Conservation (phyloP, 2,888 invertebrate species). For the Brachyptera risi region DNA sequence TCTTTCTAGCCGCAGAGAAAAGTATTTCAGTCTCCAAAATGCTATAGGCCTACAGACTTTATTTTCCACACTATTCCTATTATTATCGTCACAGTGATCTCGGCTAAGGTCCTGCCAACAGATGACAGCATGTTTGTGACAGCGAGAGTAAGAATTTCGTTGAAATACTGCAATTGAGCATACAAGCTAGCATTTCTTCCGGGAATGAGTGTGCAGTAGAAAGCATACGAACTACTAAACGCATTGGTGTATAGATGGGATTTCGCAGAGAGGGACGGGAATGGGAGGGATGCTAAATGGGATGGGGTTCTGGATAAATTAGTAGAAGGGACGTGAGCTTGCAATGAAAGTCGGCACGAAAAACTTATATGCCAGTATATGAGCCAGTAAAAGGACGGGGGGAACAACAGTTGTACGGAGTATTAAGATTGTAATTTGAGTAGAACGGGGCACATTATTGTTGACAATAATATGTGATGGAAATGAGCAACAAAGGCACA, state of each 20-base stretch:
- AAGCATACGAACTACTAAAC: neutral
- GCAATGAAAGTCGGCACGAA: constrained; percentile 10
- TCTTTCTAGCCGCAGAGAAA: too few relatives aligned
- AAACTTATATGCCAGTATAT: neutral
- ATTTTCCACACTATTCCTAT: too few relatives aligned
- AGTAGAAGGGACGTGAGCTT: constrained; percentile 10
- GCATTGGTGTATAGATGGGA: neutral
- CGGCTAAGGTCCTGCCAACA: too few relatives aligned
- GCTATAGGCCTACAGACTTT: too few relatives aligned
- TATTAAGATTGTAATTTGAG: too few relatives aligned
- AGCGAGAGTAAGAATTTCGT: neutral
- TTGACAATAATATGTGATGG: too few relatives aligned
- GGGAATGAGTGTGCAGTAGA: neutral
- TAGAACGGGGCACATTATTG: too few relatives aligned
- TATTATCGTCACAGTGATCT: too few relatives aligned
- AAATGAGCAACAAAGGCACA: too few relatives aligned
- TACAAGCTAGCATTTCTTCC: neutral
- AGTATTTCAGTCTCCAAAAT: too few relatives aligned
- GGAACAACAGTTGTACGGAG: too few relatives aligned
- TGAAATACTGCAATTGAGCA: neutral
- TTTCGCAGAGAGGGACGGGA: neutral
- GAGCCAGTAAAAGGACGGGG: neutral
- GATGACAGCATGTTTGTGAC: neutral
- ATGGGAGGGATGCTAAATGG: neutral
- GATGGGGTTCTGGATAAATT: constrained; percentile 14